Evolutionary conservation across 1,140 invertebrate species (phyloP), one percentile per base, ranked within the genome.

Genomic region (Magallana gigas): DNA sequence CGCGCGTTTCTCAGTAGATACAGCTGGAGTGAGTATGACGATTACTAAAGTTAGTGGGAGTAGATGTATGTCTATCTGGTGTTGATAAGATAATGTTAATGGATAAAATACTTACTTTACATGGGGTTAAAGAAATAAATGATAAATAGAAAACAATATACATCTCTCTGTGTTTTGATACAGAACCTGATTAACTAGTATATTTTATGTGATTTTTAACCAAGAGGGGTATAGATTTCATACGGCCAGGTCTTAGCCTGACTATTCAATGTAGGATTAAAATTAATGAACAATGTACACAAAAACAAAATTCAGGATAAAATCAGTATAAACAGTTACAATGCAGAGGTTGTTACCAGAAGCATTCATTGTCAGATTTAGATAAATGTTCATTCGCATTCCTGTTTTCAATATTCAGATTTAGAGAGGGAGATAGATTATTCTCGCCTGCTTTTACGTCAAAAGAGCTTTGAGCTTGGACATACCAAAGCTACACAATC

Each of bases 71-170:
- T 76, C 12, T 76, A 76, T 76, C 18, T 71, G 68, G 68, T 71
- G 18, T 71, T 76, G 23, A 76, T 18, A 71, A 16, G 60, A 62
- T 76, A 76, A 29, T 76, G 36, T 48, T 48, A 48, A 48, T 48
- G 36, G 36, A 48, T 48, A 48, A 4, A 23, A 76, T 29, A 29
- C 23, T 29, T 76, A 76, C 14, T 29, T 76, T 76, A 76, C 68
- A 36, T 76, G 68, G 68, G 36, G 68, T 76, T 76, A 76, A 76
- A 76, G 68, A 76, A 76, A 76, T 76, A 76, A 68, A 76, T 29
- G 68, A 48, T 76, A 23, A 29, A 76, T 76, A 76, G 29, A 8
- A 29, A 71, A 8, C 2, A 11, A 6, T 23, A 76, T 76, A 76
- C 9, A 29, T 29, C 23, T 12, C 29, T 23, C 68, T 76, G 68